Evolutionary conservation across 1,140 invertebrate species (phyloP), one percentile per base, ranked within the genome.

Genomic region (Aphaenogaster floridana): DNA sequence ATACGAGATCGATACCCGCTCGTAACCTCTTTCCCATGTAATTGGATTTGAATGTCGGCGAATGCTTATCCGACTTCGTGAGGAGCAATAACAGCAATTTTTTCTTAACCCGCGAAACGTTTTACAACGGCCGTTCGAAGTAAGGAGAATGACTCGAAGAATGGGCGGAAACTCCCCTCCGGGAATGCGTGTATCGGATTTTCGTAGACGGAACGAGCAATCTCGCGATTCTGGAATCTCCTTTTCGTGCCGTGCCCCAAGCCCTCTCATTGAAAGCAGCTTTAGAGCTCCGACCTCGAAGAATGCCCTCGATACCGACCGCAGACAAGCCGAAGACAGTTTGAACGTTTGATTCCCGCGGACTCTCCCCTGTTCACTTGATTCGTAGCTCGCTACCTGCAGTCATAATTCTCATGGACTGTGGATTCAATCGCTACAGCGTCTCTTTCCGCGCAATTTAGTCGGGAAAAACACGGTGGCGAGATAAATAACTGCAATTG

Each of bases 131-230:
- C 34, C 28, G n/a, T 34, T 86, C 45, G 9, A 76, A 17, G 15
- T 54, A 59, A 80, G 42, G 45, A 52, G 72, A 87, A 74, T 80
- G 28, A 57, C 59, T 74, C 7, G 52, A 63, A 72, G 54, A 74
- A 86, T n/a, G 39, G n/a, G 8, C 34, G 17, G 3, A 66, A 57
- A 36, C 59, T 71, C n/a, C 54, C 45, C 52, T 34, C 28, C n/a
- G 36, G 64, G 76, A 87, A 90, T 87, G 59, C 89, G 59, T 86
- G 81, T 90, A 88, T 91, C 81, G 86, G 89, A 90, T 90, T 87
- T 90, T 90, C 86, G 9, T 76, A 71, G 76, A 88, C 81, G 50
- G 76, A 90, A 86, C 76, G 86, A 81, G 86, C 89, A 84, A 88
- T 90, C 71, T 81, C 42, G 48, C 71, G 77, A 57, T 59, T 39